A percentile compares a stretch with the other conserved stretches of the same genome.
Conservation (phyloP, 2,113 vertebrate species). For the Forbesichthys papilliferus region DNA sequence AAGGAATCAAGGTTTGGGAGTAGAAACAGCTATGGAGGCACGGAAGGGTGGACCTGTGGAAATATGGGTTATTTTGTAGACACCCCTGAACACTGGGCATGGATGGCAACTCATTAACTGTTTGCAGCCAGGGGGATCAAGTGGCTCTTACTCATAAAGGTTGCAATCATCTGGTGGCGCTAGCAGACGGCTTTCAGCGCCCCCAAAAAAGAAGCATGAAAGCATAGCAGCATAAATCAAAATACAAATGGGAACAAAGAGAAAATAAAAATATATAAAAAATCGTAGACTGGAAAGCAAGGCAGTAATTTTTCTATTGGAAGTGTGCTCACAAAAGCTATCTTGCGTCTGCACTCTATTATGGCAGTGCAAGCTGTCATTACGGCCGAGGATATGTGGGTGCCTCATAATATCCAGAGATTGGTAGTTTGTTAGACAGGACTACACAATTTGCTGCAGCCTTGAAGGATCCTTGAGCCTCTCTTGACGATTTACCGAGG, state of each 20-base stretch:
- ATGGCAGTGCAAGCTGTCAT: constrained; percentile 74
- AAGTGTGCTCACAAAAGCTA: constrained; percentile 68
- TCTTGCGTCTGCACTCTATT: constrained; percentile 72
- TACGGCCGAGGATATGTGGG: constrained; percentile 69
- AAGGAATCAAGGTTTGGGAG: constrained; percentile 36
- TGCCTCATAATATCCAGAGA: constrained; percentile 79
- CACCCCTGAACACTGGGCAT: constrained; percentile 56
- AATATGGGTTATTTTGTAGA: constrained; percentile 72
- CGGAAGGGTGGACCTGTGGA: constrained; percentile 48
- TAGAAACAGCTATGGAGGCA: constrained; percentile 10
- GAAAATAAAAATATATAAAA: constrained; percentile 21
- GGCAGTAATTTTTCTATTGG: constrained; percentile 69
- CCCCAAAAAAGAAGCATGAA: constrained; percentile 52
- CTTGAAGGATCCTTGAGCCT: constrained; percentile 77
- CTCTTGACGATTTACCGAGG: constrained; percentile 71
- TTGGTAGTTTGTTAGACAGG: constrained; percentile 81
- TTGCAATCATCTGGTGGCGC: constrained; percentile 69
- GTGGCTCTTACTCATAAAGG: constrained; percentile 57
- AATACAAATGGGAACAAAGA: constrained; percentile 61
- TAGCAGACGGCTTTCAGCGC: constrained; percentile 47
- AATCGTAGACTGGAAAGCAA: constrained; percentile 47
- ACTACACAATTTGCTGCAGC: constrained; percentile 78
- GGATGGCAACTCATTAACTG: constrained; percentile 65
- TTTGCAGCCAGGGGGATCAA: constrained; percentile 47
- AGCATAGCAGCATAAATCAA: constrained; percentile 65